These are phyloP conservation scores for Campopleginae sp. DNA, from an alignment of 2,888 invertebrate genomes.

Conservation along the genomic window DNA sequence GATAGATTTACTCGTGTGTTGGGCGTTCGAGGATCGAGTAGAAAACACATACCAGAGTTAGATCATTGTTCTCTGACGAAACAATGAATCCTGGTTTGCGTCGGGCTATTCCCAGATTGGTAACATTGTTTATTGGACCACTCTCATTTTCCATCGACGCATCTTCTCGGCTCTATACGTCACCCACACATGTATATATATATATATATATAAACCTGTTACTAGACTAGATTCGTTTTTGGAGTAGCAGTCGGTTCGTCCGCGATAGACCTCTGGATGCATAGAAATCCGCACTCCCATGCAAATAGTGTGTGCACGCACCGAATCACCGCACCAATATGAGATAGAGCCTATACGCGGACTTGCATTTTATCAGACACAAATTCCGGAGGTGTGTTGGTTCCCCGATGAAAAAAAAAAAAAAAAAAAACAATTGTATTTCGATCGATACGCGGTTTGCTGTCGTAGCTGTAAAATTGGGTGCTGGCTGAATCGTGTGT, in stretches of 20 bases:
- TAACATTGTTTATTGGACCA: conserved; percentile 51
- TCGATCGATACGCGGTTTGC: conserved; percentile 17
- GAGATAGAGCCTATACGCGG: conserved; percentile 20
- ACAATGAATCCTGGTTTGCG: conserved; percentile 26
- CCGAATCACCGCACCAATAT: conserved; percentile 35
- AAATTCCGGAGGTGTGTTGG: background rate
- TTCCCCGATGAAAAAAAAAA: background rate
- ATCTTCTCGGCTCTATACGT: background rate
- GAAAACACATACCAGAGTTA: conserved; percentile 37
- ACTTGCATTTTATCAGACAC: conserved; percentile 31
- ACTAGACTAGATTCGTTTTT: conserved; percentile 13
- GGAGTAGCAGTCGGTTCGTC: conserved; percentile 8
- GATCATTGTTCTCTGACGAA: conserved; percentile 38
- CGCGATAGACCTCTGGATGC: conserved; percentile 25
- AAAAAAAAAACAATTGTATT: conserved; percentile 20
- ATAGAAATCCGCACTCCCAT: conserved; percentile 57
- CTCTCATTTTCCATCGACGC: conserved; percentile 36
- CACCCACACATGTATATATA: background rate
- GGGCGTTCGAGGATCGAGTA: conserved; percentile 22
- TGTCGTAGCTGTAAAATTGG: conserved; percentile 37
- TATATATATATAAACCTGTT: conserved; percentile 5
- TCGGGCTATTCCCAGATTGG: conserved; percentile 31
- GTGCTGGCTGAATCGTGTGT: conserved; percentile 42
- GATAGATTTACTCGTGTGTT: background rate
- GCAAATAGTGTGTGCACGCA: conserved; percentile 54